Base-by-base conservation (phyloP, 2,888 invertebrate genomes). In the Vanessa cardui region DNA sequence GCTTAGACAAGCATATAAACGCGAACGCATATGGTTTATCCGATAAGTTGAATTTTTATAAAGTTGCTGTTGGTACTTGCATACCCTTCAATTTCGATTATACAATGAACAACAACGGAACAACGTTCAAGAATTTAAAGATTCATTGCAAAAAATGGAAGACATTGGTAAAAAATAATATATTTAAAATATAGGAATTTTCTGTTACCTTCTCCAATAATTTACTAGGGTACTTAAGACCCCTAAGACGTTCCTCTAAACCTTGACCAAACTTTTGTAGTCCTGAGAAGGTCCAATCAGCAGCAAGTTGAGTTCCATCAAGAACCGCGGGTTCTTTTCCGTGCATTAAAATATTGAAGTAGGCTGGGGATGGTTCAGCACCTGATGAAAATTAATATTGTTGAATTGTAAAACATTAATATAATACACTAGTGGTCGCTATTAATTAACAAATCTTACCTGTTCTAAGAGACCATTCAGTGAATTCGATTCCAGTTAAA, bases 201-300 rank as follows among this genome's bases (percentile, higher is more conserved):
- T 44, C 16, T 7, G 44, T 80, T 88, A 97, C 98, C 95, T 97
- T 98, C 92, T 98, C 96, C 75, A 98, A 94, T 76, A 98, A 93
- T 87, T 96, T 96, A 86, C 95, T 96, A 62, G 96, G 96, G 77
- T 98, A 91, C 87, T 94, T 96, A 58, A 97, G 92, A 71, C 98
- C 98, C 78, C 97, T 94, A 61, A 98, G 93, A 75, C 97, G 95
- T 86, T 98, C 98, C 80, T 98, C 96, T 80, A 98, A 94, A 62
- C 98, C 98, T 93, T 98, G 97, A 16, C 99, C 99, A 85, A 98
- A 99, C 89, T 98, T 98, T 86, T 98, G 98, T 64, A 99, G 93
- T 6, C 98, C 97, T 2, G 98, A 96, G 89, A 98, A 98, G 26
- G 98, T 97, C 95, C 97, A 98, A 83, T 98, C 98, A 26, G 98